Base-by-base conservation (phyloP, 2,888 invertebrate species). In the Thereva nobilitata region DNA sequence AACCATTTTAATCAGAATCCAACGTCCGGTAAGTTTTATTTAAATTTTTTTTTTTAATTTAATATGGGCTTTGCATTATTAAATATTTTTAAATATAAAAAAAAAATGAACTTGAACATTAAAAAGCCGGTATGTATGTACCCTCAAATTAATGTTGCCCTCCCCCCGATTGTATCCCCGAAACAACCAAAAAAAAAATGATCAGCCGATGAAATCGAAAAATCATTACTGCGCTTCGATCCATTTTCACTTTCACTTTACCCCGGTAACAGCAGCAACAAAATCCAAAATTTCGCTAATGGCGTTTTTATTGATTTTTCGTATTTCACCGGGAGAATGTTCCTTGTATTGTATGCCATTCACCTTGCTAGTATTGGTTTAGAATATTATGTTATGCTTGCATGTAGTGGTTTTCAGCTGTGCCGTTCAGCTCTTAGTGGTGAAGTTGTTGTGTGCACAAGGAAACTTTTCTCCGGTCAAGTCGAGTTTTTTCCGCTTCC, bases 1-100 rank as follows among this genome's bases (percentile, higher is more conserved):
- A 81, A 81, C 76, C 80, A 81, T 73, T 81, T 81, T 72, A 79
- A 80, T 74, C 81, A 80, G 74, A 80, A 80, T 76, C 75, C 76
- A 68, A 41, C 59, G 35, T 59, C 64, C 54, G 64, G 67, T 67
- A 45, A 64, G 67, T 47, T 23, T n/a, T 9, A n/a, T n/a, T n/a
- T n/a, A n/a, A 47, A 1, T 47, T 10, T 47, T 12, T 47, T 12
- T 2, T 12, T 47, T 5, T 47, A 6, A 6, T 10, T 47, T 1
- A 23, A 23, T 23, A 23, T 23, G 23, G 23, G 2, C 2, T 23
- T 23, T 23, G 23, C 1, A 23, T 23, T 23, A 23, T 23, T 23
- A 23, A 23, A 23, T 23, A 23, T 50, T 47, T 7, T 47, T 47
- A 38, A 54, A 54, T 40, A 9, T 40, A 7, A 5, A 54, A 54